These are phyloP conservation scores for Cheilosia urbana DNA, from an alignment of 2,888 invertebrate species.

Conservation along the genomic window DNA sequence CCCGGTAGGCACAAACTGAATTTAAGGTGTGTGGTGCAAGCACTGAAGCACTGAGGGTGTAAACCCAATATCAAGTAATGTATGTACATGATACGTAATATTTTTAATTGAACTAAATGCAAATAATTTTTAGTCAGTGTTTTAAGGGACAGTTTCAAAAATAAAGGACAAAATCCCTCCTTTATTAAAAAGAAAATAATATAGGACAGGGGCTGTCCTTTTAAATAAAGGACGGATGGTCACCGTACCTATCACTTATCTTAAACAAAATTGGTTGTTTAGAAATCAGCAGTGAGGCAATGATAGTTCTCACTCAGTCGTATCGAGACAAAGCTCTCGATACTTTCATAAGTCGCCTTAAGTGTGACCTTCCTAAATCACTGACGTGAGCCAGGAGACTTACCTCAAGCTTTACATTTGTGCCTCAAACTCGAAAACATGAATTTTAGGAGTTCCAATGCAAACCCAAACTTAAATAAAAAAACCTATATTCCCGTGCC, in stretches of 20 bases:
- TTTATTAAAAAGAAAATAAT: too few relatives aligned
- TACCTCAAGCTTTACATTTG: conserved; percentile 27
- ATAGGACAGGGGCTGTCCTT: too few relatives aligned
- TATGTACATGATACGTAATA: too few relatives aligned
- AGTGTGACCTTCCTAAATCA: conserved; percentile 27
- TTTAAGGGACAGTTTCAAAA: too few relatives aligned
- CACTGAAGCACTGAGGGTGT: too few relatives aligned
- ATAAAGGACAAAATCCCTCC: too few relatives aligned
- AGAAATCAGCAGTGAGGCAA: conserved; percentile 7
- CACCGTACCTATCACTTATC: conserved; percentile 23
- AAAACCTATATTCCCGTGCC: not conserved
- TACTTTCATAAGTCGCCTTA: conserved; percentile 39
- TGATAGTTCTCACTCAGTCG: conserved; percentile 10
- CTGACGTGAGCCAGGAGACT: conserved; percentile 17
- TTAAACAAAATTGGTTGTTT: conserved; percentile 16
- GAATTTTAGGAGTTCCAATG: not conserved
- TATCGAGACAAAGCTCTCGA: conserved; percentile 36
- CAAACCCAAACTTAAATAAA: not conserved
- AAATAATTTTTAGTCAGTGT: too few relatives aligned
- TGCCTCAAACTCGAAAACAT: conserved; percentile 8
- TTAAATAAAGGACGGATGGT: too few relatives aligned
- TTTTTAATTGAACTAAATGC: too few relatives aligned
- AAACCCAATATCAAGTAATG: too few relatives aligned
- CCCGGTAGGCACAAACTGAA: too few relatives aligned
- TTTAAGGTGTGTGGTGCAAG: too few relatives aligned